Evolutionary conservation across 1,140 invertebrate species (phyloP).

Genomic region (Pantala flavescens): DNA sequence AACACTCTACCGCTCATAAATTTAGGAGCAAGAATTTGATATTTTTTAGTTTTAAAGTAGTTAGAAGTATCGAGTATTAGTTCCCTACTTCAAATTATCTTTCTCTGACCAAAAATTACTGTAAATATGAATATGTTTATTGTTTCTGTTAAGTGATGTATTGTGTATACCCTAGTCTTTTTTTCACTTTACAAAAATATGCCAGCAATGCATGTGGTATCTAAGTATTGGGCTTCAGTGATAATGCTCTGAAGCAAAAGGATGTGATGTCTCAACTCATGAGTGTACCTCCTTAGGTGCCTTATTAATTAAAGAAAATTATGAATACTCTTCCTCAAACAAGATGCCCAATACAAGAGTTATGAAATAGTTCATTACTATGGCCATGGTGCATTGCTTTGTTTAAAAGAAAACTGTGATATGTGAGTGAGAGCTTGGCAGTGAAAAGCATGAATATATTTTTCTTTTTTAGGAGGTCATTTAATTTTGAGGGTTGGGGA

Average conservation of each 20-base stretch:
- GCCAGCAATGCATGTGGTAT: constrained; percentile 1
- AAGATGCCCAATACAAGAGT: neutral
- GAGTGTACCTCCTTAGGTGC: neutral
- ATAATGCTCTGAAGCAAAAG: constrained; percentile 5
- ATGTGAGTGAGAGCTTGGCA: constrained; percentile 4
- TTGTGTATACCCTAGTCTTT: constrained; percentile 6
- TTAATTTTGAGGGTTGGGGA: neutral
- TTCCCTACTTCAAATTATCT: neutral
- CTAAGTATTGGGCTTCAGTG: neutral
- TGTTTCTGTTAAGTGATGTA: constrained; percentile 10
- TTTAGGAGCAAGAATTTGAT: neutral
- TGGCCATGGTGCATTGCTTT: neutral
- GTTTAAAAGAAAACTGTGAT: neutral
- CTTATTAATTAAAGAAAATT: neutral
- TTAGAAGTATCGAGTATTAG: neutral
- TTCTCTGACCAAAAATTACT: constrained; percentile 10
- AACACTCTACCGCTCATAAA: neutral
- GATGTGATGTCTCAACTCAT: neutral
- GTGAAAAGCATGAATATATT: neutral
- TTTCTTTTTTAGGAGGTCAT: constrained; percentile 1
- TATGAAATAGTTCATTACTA: neutral
- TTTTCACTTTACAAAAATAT: constrained; percentile 4
- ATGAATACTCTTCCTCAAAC: neutral
- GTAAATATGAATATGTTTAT: constrained; percentile 5
- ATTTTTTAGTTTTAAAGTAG: neutral